A percentile compares a stretch with the other conserved stretches of the same genome.
Conservation (phyloP, 1,140 invertebrate species). For the Trinorchestia longiramus region DNA sequence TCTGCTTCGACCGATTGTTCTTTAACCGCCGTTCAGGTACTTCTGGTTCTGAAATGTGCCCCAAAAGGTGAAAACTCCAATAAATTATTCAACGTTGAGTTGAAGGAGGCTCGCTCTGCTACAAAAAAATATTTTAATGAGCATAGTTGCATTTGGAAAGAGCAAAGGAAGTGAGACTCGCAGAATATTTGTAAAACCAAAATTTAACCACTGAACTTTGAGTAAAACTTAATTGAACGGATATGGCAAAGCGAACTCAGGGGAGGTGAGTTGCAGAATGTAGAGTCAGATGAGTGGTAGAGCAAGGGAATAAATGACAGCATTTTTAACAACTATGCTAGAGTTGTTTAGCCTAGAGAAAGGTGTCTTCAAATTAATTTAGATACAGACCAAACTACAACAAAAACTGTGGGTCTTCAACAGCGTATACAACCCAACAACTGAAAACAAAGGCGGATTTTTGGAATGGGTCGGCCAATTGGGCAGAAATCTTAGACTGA, state of each 20-base stretch:
- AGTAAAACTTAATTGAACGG: too few species aligned
- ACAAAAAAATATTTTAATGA: too few species aligned
- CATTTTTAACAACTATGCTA: neutral
- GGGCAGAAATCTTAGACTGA: neutral
- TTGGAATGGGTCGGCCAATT: neutral
- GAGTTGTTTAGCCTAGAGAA: neutral
- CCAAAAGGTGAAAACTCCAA: neutral
- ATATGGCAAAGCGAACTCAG: too few species aligned
- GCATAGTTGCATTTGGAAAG: too few species aligned
- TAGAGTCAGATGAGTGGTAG: too few species aligned
- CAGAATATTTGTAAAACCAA: too few species aligned
- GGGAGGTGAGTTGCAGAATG: too few species aligned
- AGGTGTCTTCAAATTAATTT: neutral
- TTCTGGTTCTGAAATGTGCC: neutral
- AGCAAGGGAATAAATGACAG: neutral
- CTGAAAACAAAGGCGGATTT: neutral
- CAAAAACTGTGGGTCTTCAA: neutral
- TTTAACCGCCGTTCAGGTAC: neutral
- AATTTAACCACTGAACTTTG: too few species aligned
- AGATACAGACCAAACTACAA: neutral
- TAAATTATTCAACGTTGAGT: neutral
- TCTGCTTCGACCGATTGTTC: neutral
- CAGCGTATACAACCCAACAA: neutral
- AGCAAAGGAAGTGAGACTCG: too few species aligned
- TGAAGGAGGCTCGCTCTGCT: too few species aligned